phyloP scores from a whole-genome alignment of 1,140 invertebrate genomes.

The Drosophila nigromelanica region DNA sequence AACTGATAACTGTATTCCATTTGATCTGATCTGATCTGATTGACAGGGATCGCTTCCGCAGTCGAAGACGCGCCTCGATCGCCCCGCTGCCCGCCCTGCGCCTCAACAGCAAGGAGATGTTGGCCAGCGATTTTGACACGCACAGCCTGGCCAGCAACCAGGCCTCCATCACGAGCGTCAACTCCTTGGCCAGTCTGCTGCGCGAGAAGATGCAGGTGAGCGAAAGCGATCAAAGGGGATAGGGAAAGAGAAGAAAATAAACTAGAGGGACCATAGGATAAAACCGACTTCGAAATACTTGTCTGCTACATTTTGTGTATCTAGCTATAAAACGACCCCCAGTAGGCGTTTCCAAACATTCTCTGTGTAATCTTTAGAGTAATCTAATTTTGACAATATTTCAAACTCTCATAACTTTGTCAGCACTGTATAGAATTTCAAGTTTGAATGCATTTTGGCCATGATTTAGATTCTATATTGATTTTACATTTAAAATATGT shows the following conservation, averaged over 20 bases:
- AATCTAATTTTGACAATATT: too few species aligned
- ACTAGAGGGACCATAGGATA: too few species aligned
- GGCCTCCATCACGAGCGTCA: slow-evolving; percentile 91
- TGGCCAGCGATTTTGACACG: slow-evolving; percentile 81
- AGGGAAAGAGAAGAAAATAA: neutral
- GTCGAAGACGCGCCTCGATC: slow-evolving; percentile 75
- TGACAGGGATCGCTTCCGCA: slow-evolving; percentile 77
- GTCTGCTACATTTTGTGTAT: too few species aligned
- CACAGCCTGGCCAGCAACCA: slow-evolving; percentile 82
- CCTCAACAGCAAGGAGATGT: slow-evolving; percentile 81
- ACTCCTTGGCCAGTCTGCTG: slow-evolving; percentile 91
- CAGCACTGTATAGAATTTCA: too few species aligned
- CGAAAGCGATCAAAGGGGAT: slow-evolving; percentile 84
- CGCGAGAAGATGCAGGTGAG: slow-evolving; percentile 91
- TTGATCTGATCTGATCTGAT: neutral
- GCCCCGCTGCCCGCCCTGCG: slow-evolving; percentile 78
- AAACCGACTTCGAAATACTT: too few species aligned
- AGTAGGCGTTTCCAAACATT: too few species aligned
- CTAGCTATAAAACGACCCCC: too few species aligned
- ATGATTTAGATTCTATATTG: too few species aligned
- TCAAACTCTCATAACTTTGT: too few species aligned
- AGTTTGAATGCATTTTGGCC: too few species aligned
- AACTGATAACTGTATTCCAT: neutral
- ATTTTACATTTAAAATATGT: too few species aligned
- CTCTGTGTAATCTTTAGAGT: too few species aligned